Conservation (phyloP, 2,888 invertebrate species). For the Branchellion lobata region DNA sequence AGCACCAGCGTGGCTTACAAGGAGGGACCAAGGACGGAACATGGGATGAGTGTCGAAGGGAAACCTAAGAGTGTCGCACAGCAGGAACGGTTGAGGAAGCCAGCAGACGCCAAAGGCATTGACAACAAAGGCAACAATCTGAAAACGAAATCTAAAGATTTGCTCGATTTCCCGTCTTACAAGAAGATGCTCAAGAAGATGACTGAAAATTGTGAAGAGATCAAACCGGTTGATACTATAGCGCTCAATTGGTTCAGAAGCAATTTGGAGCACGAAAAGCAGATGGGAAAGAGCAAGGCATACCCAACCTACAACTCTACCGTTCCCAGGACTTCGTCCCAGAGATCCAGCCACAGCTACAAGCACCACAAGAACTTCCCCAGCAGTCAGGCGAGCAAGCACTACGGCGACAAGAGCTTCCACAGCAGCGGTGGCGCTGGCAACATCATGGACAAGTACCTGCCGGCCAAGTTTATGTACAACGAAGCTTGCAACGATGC, state of each 20-base stretch:
- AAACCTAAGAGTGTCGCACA: not conserved
- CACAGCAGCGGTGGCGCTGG: not conserved
- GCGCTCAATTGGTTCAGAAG: conserved; percentile 29
- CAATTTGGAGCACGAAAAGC: not conserved
- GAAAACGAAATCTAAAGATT: conserved; percentile 9
- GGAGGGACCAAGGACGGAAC: not conserved
- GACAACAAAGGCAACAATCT: not conserved
- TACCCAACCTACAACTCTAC: not conserved
- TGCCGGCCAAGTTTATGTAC: conserved; percentile 1
- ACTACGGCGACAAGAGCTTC: not conserved
- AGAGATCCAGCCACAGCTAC: not conserved
- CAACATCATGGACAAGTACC: not conserved
- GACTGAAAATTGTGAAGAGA: conserved; percentile 40
- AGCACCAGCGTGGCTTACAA: too few species aligned
- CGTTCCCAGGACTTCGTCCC: not conserved
- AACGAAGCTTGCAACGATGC: not conserved
- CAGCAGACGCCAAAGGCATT: not conserved
- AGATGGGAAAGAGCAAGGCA: not conserved
- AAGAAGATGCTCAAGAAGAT: conserved; percentile 41
- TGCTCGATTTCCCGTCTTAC: conserved; percentile 40
- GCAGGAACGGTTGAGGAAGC: not conserved
- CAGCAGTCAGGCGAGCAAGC: not conserved
- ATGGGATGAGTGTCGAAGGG: not conserved
- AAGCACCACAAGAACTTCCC: not conserved
- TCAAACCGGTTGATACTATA: conserved; percentile 35